A percentile compares a stretch with the other conserved stretches of the same genome.
Conservation (phyloP, 2,797 vertebrate species). For the Trachurus trachurus region DNA sequence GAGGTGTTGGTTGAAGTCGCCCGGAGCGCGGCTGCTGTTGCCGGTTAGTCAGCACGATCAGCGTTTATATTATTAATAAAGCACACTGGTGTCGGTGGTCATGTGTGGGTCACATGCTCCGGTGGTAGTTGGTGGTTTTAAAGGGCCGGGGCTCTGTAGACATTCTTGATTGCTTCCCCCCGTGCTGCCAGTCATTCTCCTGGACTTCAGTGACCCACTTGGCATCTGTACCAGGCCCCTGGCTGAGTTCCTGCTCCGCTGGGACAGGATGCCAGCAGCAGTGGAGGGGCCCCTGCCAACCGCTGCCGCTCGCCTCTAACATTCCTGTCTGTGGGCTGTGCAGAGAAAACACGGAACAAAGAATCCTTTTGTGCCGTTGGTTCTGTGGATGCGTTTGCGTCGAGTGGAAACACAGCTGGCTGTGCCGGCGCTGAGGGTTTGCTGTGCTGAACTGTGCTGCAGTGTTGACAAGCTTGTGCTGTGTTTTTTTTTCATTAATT, state of each 20-base stretch:
- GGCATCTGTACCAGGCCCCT: slow-evolving; percentile 64
- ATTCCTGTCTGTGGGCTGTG: slow-evolving; percentile 72
- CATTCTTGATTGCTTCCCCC: slow-evolving; percentile 35
- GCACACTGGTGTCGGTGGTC: not conserved
- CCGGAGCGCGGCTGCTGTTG: not conserved
- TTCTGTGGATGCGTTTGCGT: slow-evolving; percentile 49
- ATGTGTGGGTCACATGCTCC: slow-evolving; percentile 1
- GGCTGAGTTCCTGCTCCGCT: slow-evolving; percentile 68
- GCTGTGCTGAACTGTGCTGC: slow-evolving; percentile 15
- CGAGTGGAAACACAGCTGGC: slow-evolving; percentile 72
- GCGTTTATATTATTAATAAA: not conserved
- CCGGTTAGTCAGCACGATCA: not conserved
- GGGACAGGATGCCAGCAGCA: slow-evolving; percentile 67
- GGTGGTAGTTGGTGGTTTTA: not conserved
- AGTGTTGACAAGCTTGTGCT: slow-evolving; percentile 16
- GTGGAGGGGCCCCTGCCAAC: slow-evolving; percentile 70
- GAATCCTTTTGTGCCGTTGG: slow-evolving; percentile 75
- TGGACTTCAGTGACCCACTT: slow-evolving; percentile 81
- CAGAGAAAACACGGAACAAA: slow-evolving; percentile 78
- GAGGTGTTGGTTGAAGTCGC: not conserved
- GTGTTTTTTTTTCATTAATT: slow-evolving; percentile 14
- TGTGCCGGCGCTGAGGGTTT: slow-evolving; percentile 30
- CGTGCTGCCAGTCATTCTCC: slow-evolving; percentile 47
- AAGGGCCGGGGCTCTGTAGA: slow-evolving; percentile 15
- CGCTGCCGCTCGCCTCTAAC: slow-evolving; percentile 65